These are phyloP conservation scores for Empidonax alnorum DNA, from an alignment of 2,113 vertebrate species.

Conservation along the genomic window DNA sequence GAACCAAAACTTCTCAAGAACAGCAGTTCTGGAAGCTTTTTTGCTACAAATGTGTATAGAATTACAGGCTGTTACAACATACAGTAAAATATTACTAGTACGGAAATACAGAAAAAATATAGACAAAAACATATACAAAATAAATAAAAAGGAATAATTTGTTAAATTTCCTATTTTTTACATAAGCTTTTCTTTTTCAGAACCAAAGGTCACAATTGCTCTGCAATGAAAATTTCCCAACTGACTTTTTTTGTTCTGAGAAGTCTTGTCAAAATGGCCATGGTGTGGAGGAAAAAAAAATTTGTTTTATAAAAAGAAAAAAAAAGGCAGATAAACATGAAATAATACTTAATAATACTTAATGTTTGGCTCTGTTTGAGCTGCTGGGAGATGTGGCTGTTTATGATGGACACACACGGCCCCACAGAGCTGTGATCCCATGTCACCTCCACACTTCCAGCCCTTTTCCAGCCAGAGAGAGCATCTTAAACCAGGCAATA, in stretches of 20 bases:
- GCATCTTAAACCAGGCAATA: conserved; percentile 17
- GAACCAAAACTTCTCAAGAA: conserved; percentile 11
- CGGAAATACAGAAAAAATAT: not conserved
- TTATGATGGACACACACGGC: not conserved
- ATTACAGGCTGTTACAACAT: conserved; percentile 24
- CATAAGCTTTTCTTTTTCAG: not conserved
- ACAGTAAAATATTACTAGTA: not conserved
- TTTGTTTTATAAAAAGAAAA: not conserved
- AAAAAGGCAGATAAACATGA: not conserved
- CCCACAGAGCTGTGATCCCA: accelerated
- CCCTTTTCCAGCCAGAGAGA: not conserved
- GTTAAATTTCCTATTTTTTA: not conserved
- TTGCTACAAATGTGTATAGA: conserved; percentile 9
- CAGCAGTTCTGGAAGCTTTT: not conserved
- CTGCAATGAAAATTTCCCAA: not conserved
- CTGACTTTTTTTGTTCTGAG: not conserved
- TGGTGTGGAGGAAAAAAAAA: accelerated
- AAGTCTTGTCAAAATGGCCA: not conserved
- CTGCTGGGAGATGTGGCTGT: not conserved
- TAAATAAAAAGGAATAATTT: not conserved
- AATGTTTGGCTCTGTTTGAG: not conserved
- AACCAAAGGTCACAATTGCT: not conserved
- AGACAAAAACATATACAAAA: not conserved
- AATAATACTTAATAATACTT: not conserved
- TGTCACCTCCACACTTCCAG: not conserved